phyloP scores from a whole-genome alignment of 2,888 invertebrate genomes.

The Tipula lateralis region DNA sequence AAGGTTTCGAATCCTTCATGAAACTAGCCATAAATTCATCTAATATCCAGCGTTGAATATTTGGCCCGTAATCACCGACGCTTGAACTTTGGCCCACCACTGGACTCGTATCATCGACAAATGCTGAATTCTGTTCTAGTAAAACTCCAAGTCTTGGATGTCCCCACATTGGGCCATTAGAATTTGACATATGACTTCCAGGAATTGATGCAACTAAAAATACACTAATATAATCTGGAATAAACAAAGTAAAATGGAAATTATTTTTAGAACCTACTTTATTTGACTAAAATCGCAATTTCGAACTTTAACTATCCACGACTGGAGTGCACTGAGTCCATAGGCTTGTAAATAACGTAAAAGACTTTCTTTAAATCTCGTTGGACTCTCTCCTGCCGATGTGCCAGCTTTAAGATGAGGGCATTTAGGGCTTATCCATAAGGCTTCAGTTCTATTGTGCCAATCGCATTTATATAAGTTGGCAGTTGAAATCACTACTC shows the following conservation, averaged over 20 bases:
- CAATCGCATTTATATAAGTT: conserved; percentile 90
- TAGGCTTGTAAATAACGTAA: conserved; percentile 73
- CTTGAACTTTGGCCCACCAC: conserved; percentile 86
- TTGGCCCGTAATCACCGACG: conserved; percentile 77
- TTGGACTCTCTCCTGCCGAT: conserved; percentile 70
- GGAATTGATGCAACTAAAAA: conserved; percentile 82
- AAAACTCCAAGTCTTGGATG: conserved; percentile 57
- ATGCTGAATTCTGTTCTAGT: conserved; percentile 61
- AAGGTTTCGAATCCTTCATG: conserved; percentile 51
- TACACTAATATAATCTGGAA: conserved; percentile 55
- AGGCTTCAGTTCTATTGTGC: conserved; percentile 90
- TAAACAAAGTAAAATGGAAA: neutral
- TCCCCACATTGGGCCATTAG: conserved; percentile 57
- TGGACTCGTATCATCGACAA: conserved; percentile 58
- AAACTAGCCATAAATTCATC: conserved; percentile 66
- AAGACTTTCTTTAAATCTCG: conserved; percentile 74
- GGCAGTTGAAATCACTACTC: conserved; percentile 86
- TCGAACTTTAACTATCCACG: conserved; percentile 69
- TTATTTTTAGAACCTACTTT: conserved; percentile 55
- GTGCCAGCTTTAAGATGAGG: conserved; percentile 57
- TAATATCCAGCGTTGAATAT: conserved; percentile 66
- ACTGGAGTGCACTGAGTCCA: conserved; percentile 59
- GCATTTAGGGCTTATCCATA: conserved; percentile 85
- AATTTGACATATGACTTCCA: conserved; percentile 64
- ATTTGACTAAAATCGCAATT: conserved; percentile 76